phyloP scores from a whole-genome alignment of 2,797 vertebrate species.

The Cetoscarus ocellatus region DNA sequence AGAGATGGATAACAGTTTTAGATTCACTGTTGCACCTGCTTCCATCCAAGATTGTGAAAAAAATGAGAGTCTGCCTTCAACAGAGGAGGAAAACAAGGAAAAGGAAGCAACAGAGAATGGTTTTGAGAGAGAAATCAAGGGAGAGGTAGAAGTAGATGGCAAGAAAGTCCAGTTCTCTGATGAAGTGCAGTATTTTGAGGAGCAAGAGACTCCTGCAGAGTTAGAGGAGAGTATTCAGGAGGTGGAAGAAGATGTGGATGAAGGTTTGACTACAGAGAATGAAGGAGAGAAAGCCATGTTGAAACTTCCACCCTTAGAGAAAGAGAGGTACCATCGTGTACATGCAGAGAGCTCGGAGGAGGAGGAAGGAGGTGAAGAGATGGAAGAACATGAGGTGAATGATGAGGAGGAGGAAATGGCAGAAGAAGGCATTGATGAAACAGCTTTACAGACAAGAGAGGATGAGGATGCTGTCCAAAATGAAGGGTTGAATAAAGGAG shows the following conservation, averaged over 20 bases:
- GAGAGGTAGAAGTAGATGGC: conserved; percentile 23
- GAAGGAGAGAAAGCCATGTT: neutral
- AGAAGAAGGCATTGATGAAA: neutral
- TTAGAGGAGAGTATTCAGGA: conserved; percentile 27
- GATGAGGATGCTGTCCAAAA: neutral
- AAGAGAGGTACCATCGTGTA: conserved; percentile 36
- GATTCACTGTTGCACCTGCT: conserved; percentile 38
- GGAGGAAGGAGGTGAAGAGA: conserved; percentile 6
- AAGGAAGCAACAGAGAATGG: neutral
- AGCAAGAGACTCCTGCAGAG: conserved; percentile 9
- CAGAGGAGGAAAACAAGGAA: neutral
- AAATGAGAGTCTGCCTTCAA: neutral
- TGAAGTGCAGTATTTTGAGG: conserved; percentile 49
- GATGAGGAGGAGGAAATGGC: conserved; percentile 7
- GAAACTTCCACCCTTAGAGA: conserved; percentile 23
- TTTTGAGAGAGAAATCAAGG: neutral
- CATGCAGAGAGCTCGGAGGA: conserved; percentile 45
- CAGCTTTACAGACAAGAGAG: conserved; percentile 9
- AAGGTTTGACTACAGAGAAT: conserved; percentile 5
- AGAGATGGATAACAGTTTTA: conserved; percentile 19
- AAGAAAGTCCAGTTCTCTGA: conserved; percentile 59
- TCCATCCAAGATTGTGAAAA: neutral
- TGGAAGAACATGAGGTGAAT: conserved; percentile 1
- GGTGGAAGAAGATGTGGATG: conserved; percentile 28
- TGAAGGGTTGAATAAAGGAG: conserved; percentile 7